Base-by-base conservation (phyloP, 2,797 vertebrate genomes). In the Decapterus maruadsi region DNA sequence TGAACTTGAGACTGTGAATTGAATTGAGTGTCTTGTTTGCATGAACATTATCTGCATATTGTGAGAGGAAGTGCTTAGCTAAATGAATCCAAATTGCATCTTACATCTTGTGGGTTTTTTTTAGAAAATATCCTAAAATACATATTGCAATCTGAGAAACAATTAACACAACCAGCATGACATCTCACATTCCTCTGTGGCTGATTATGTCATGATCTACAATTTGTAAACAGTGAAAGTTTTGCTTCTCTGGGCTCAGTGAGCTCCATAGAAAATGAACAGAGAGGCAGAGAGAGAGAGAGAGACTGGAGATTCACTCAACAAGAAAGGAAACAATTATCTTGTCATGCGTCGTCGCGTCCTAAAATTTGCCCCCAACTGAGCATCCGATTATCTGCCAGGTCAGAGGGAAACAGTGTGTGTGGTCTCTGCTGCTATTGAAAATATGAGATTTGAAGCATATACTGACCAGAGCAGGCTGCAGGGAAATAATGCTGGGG, bases 291-390 rank as follows among this genome's bases (percentile, higher is more conserved):
- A 56, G 50, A 60, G 43, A 45, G n/a, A 29, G 51, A 61, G 38
- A 63, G 38, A 43, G 20, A 22, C 31, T 31, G 62, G 3, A 65
- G 70, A 56, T 68, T 71, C 70, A 65, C 66, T 80, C 54, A 68
- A 42, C 65, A 48, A 34, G 61, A 73, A 36, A 83, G 76, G 78
- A 89, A 86, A 78, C 50, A 77, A 85, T 84, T 78, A 80, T 89
- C 74, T 86, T 61, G 76, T 82, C 80, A 84, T 61, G 78, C 46
- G 31, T 57, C 46, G 16, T 45, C 43, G 20, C 38, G 11, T 63
- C 38, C 22, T 9, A 12, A 68, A 66, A 62, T 75, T 63, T 56
- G 48, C 75, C 71, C 38, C 81, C 78, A 78, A 34, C 80, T 71
- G 82, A 86, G 67, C 77, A 45, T 57, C 73, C 13, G 16, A 84